These are phyloP conservation scores for Baccha elongata DNA, from an alignment of 2,888 invertebrate species.

Conservation along the genomic window DNA sequence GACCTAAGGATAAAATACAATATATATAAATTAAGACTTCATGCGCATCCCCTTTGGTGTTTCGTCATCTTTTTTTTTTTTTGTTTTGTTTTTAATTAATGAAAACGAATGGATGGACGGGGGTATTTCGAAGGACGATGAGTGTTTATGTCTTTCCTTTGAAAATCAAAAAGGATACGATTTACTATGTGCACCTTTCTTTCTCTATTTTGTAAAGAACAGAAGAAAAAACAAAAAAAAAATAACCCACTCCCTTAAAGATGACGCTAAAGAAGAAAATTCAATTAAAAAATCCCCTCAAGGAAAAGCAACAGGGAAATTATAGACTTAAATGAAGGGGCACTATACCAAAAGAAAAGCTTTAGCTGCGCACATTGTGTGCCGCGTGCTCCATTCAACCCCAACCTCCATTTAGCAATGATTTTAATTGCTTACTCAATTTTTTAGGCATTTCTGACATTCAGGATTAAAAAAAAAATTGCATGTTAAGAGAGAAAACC, in stretches of 20 bases:
- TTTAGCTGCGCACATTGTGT: not conserved
- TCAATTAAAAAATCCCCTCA: constrained; percentile 66
- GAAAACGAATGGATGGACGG: constrained; percentile 39
- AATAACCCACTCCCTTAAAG: not conserved
- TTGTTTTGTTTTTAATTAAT: constrained; percentile 68
- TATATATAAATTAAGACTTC: constrained; percentile 36
- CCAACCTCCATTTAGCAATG: not conserved
- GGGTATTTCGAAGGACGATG: constrained; percentile 46
- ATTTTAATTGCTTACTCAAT: constrained; percentile 67
- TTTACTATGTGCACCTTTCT: constrained; percentile 18
- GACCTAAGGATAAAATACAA: constrained; percentile 62
- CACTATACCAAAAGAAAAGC: constrained; percentile 20
- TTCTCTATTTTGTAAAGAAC: not conserved
- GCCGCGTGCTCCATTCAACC: not conserved
- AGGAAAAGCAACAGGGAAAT: constrained; percentile 33
- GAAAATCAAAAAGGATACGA: constrained; percentile 47
- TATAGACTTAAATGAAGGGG: constrained; percentile 46
- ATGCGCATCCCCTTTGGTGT: constrained; percentile 11
- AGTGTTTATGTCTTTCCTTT: constrained; percentile 72
- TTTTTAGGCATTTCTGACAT: constrained; percentile 66
- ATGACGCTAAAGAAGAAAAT: constrained; percentile 49
- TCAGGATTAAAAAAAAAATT: constrained; percentile 38
- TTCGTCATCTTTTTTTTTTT: constrained; percentile 56
- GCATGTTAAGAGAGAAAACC: not conserved
- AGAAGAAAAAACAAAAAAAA: not conserved